These are phyloP conservation scores for Zoanthus sansibaricus DNA, from an alignment of 92 coral and sea anemone genomes.

Conservation along the genomic window DNA sequence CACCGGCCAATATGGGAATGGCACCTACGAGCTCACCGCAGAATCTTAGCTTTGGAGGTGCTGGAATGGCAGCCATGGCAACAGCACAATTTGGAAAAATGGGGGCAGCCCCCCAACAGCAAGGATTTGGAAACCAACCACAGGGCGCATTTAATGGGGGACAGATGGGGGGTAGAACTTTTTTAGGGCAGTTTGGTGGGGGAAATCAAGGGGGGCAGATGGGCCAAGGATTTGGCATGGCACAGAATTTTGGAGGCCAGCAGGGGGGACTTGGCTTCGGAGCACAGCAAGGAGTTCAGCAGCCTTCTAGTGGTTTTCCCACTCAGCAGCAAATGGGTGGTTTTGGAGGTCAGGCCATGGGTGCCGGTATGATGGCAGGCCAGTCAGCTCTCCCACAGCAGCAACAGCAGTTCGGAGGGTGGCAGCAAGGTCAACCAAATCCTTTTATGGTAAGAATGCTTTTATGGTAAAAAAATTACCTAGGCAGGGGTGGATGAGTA, in stretches of 20 bases:
- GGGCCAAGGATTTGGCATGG: conserved; percentile 60
- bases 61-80: conserved; percentile 98
- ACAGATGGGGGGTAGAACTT: conserved; percentile 57
- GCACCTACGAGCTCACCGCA: conserved; percentile 73
- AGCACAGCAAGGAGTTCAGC: conserved; percentile 63
- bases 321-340: conserved; percentile 67
- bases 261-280: conserved; percentile 35
- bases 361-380: conserved; percentile 58
- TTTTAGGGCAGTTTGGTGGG: conserved; percentile 73
- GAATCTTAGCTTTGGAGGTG: conserved; percentile 90
- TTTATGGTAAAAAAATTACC: no score
- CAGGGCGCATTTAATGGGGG: conserved; percentile 70
- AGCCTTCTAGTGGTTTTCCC: conserved; percentile 63
- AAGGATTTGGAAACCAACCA: conserved; percentile 45
- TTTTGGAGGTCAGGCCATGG: conserved; percentile 73
- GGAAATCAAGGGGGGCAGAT: conserved; percentile 51
- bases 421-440: conserved; percentile 95
- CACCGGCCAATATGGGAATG: conserved; percentile 68
- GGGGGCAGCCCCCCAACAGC: conserved; percentile 73
- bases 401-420: conserved; percentile 87
- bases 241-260: conserved; percentile 36
- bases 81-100: conserved; percentile 93
- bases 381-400: conserved; percentile 75
- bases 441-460: conserved; percentile 87
- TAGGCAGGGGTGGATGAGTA: no score